These are phyloP conservation scores for Trematomus loennbergii DNA, from an alignment of 2,113 vertebrate species.

Conservation along the genomic window DNA sequence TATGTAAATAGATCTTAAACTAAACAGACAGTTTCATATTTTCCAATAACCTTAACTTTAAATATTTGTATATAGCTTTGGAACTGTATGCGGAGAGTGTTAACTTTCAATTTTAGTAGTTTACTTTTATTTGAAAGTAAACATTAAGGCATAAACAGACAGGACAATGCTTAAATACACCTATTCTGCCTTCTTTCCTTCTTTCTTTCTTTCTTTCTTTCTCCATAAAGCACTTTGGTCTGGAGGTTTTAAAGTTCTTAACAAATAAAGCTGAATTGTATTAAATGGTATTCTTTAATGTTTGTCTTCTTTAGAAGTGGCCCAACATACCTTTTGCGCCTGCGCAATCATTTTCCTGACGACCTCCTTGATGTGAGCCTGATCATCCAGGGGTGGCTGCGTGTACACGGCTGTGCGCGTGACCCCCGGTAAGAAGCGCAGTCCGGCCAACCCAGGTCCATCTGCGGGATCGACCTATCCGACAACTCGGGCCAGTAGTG, in stretches of 20 bases:
- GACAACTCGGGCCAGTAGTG: conserved; percentile 96
- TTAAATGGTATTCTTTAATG: too few species aligned
- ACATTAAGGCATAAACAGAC: not conserved
- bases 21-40: not conserved
- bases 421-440: conserved; percentile 88
- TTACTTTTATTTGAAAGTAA: not conserved
- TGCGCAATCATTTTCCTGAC: conserved; percentile 93
- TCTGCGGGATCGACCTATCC: conserved; percentile 88
- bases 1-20: not conserved
- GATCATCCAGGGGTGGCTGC: conserved; percentile 92
- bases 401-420: conserved; percentile 91
- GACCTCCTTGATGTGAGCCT: conserved; percentile 93
- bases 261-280: too few species aligned
- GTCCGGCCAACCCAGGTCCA: conserved; percentile 96
- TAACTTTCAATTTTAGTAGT: not conserved
- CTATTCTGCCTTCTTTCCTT: not conserved
- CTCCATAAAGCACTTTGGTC: too few species aligned
- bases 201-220: too few species aligned
- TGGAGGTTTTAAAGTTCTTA: too few species aligned
- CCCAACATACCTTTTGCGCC: conserved; percentile 89
- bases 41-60: not conserved
- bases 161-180: not conserved
- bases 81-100: not conserved
- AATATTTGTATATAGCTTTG: not conserved
- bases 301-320: not conserved